A percentile compares a stretch with the other conserved stretches of the same genome.
Conservation (phyloP, 2,888 invertebrate genomes). For the Cephus rjabovi region DNA sequence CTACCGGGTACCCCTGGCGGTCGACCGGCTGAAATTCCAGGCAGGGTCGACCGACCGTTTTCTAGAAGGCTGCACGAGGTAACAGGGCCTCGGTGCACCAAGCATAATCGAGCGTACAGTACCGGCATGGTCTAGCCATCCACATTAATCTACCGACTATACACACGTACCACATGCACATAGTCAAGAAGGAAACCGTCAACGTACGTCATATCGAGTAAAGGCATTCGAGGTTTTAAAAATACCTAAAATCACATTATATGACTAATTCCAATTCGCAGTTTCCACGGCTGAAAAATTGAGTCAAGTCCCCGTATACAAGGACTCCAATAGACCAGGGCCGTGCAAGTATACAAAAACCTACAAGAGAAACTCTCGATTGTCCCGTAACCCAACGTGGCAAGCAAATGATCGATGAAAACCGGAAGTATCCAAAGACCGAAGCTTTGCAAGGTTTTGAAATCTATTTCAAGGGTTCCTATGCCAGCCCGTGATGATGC, state of each 20-base stretch:
- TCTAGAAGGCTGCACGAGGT: background rate
- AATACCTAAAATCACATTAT: background rate
- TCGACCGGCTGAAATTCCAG: background rate
- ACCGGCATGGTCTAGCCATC: background rate
- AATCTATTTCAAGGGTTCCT: background rate
- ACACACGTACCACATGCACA: background rate
- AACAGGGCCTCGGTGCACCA: background rate
- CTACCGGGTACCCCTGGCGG: background rate
- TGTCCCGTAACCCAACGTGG: background rate
- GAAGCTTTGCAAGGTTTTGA: background rate
- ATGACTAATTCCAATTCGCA: background rate
- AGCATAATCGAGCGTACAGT: background rate
- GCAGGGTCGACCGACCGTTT: background rate
- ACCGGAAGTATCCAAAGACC: background rate
- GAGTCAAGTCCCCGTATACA: background rate
- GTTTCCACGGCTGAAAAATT: background rate
- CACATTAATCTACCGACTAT: background rate
- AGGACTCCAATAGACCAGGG: background rate
- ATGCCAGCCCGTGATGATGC: background rate
- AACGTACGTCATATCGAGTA: background rate
- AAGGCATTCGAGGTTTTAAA: background rate
- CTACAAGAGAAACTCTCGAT: background rate
- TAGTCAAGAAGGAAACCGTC: background rate
- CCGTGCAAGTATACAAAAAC: background rate
- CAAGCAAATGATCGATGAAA: background rate